Base-by-base conservation (phyloP, 2,113 vertebrate genomes). In the Ochotona curzoniae region DNA sequence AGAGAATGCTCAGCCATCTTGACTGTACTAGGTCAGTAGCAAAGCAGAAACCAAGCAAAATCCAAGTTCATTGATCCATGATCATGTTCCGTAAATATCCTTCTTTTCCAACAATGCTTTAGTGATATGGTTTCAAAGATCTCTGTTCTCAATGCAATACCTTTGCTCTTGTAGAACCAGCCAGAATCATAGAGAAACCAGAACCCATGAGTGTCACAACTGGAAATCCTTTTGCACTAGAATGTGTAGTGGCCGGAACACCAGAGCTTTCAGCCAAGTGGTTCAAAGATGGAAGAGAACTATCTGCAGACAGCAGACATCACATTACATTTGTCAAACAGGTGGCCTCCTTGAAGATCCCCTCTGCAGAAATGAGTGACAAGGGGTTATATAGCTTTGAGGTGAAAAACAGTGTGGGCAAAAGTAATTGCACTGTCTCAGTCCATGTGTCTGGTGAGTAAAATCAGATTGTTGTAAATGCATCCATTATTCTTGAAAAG, bases 361-460 rank as follows among this genome's bases (percentile, higher is more conserved):
- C 99, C 54, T 98, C 98, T 23, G 99, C 98, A 94, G 99, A 99
- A 95, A 99, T 95, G 95, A 98, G 96, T 69, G 99, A 99, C 96
- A 98, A 98, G 57, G 99, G 99, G 3, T 98, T 99, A 88, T 99
- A 99, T 88, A 99, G 98, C 90, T 98, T 99, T 97, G 99, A 99
- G 94, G 99, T 99, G 85, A 98, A 98, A 17, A 99, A 99, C 95
- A 99, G 99, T 96, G 99, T 99, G 86, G 99, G 99, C 25, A 99
- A 99, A 96, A 99, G 99, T 98, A 99, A 98, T 94, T 99, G 99
- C 95, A 99, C 98, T 49, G 98, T 98, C 80, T 99, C 99, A 15
- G 98, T 99, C 96, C 98, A 99, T 17, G 98, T 99, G 92, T 98
- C 99, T 93, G 99, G 99, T 99, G 97, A 98, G 99, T 97, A 76